Evolutionary conservation across 1,140 invertebrate species (phyloP), one percentile per base, ranked within the genome.

Genomic region (Wasmannia auropunctata): DNA sequence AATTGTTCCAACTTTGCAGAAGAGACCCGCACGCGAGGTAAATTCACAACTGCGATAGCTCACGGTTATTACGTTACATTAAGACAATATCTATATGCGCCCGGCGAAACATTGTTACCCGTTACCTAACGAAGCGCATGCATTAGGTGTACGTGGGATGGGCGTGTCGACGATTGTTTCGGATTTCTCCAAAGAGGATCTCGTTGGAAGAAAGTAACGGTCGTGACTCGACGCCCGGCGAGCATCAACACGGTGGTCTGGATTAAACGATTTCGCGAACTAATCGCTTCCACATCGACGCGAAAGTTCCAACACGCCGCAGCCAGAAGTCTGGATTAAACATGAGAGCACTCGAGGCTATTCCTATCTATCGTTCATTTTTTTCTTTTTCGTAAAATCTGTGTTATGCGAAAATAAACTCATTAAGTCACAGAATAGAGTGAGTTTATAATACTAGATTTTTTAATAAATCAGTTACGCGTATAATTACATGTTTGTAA

Each of bases 151-250:
- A 69, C 72, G 76, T 76, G 22, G 22, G 28, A 76, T 89, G 79
- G 88, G 88, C 81, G 89, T 87, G 86, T 62, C 89, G 65, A 49
- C 80, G 80, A 90, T 87, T 81, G 89, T 90, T 90, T 90, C 75
- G 75, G 75, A 90, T 90, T 90, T 90, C 88, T 87, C 86, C 77
- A 86, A 81, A 81, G 84, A 62, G 51, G 6, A 72, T 79, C 76
- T 56, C 37, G 54, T 60, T n/a, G 22, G 37, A 46, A 51, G 79
- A 88, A 87, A 85, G 63, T 87, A 88, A 88, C 58, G 88, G 72
- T 90, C 89, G 86, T 90, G 89, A 90, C 85, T 84, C 51, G 34
- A 40, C 37, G 22, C 19, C 54, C 31, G 34, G 37, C 77, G 19
- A 69, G 25, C 74, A 79, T 86, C 67, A 37, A 62, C 46, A 43